These are phyloP conservation scores for Dermochelys coriacea DNA, from an alignment of 2,797 vertebrate genomes.

Conservation along the genomic window DNA sequence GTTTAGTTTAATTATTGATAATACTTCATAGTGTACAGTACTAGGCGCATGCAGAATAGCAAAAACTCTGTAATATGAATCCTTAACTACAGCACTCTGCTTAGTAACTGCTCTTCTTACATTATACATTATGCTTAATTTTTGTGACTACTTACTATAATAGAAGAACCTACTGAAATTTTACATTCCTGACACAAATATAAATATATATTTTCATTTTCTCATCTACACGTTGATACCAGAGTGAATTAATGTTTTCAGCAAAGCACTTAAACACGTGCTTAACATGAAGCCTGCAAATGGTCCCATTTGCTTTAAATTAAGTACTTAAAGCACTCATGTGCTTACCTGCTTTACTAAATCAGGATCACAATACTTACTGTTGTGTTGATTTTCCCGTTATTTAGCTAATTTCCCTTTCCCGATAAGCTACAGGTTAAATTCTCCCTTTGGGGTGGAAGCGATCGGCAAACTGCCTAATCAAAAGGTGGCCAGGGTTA, in stretches of 20 bases:
- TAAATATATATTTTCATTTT: slow-evolving; percentile 40
- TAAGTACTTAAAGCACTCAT: neutral
- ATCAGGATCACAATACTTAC: neutral
- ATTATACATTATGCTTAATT: slow-evolving; percentile 47
- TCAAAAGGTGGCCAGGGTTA: neutral
- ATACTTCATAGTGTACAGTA: slow-evolving; percentile 70
- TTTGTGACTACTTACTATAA: slow-evolving; percentile 58
- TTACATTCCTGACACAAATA: slow-evolving; percentile 16
- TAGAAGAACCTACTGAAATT: slow-evolving; percentile 54
- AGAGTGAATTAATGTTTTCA: slow-evolving; percentile 34
- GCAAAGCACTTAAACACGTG: neutral
- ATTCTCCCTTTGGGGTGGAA: neutral
- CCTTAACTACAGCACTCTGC: slow-evolving; percentile 55
- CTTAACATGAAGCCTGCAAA: neutral
- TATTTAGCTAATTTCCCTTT: neutral
- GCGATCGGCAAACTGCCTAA: neutral
- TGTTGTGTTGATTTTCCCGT: neutral
- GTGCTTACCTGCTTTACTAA: neutral
- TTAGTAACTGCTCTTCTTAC: slow-evolving; percentile 52
- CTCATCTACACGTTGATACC: slow-evolving; percentile 22
- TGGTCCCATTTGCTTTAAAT: neutral
- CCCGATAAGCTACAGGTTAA: neutral
- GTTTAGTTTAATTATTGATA: slow-evolving; percentile 75
- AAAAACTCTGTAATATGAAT: slow-evolving; percentile 72
- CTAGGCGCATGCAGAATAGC: slow-evolving; percentile 34